A percentile compares a stretch with the other conserved stretches of the same genome.
Evolutionary conservation across 2,113 vertebrate genomes (phyloP).

Genomic region (Xiphorhynchus elegans): DNA sequence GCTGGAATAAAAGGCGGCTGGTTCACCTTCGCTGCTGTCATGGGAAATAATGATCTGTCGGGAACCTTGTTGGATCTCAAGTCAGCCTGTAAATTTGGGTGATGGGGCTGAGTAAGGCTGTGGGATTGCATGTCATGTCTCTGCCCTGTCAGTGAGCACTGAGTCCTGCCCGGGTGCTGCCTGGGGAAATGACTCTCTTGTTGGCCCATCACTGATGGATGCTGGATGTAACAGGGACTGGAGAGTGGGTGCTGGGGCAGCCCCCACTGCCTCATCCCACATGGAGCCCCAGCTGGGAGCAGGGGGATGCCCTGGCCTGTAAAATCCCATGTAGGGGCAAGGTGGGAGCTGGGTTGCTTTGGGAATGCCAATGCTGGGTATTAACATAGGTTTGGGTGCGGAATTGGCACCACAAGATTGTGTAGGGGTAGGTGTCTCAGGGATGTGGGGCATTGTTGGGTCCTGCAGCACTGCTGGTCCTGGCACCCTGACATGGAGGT

Average conservation of each 20-base stretch:
- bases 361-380: neutral
- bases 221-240: neutral
- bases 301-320: neutral
- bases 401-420: neutral
- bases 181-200: neutral
- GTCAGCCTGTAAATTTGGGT: neutral
- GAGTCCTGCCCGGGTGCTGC: neutral
- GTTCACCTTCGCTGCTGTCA: neutral
- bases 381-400: neutral
- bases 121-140: neutral
- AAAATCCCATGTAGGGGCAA: fast-evolving
- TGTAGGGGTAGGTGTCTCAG: fast-evolving
- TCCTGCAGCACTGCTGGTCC: neutral
- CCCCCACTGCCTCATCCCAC: neutral
- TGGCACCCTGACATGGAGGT: neutral
- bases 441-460: neutral
- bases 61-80: neutral
- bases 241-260: neutral
- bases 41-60: neutral
- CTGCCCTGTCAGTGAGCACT: neutral
- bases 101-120: neutral
- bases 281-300: neutral
- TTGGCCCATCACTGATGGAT: fast-evolving
- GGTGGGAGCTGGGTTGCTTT: neutral
- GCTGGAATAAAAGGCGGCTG: neutral